A percentile compares a stretch with the other conserved stretches of the same genome.
Evolutionary conservation across 2,113 vertebrate species (phyloP).

Genomic region (Neomonachus schauinslandi): DNA sequence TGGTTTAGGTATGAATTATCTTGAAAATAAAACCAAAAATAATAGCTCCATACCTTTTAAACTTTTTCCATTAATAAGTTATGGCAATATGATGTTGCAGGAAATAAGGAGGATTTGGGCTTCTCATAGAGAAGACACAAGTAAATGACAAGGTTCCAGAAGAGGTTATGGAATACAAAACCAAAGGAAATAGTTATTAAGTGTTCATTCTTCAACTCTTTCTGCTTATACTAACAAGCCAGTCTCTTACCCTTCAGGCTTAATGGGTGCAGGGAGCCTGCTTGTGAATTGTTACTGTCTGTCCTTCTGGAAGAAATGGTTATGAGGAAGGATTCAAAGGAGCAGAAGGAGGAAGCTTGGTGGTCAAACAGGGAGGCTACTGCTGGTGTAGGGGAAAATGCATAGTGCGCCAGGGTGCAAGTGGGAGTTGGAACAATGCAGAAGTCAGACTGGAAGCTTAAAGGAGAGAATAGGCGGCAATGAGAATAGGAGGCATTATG

Average conservation of each 20-base stretch:
- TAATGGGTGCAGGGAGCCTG: neutral
- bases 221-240: conserved; percentile 68
- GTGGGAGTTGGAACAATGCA: conserved; percentile 61
- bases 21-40: conserved; percentile 39
- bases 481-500: conserved; percentile 62
- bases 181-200: conserved; percentile 15
- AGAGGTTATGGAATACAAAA: conserved; percentile 41
- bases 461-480: conserved; percentile 20
- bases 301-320: conserved; percentile 47
- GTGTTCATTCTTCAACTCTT: conserved; percentile 64
- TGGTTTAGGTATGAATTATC: conserved; percentile 61
- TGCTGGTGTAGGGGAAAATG: neutral
- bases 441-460: conserved; percentile 59
- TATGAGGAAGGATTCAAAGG: conserved; percentile 46
- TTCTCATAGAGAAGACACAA: neutral
- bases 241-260: conserved; percentile 28
- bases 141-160: conserved; percentile 38
- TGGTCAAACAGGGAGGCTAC: neutral
- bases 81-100: neutral
- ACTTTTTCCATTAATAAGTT: neutral
- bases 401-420: neutral
- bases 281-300: conserved; percentile 45
- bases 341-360: conserved; percentile 33
- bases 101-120: neutral
- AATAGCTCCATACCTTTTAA: neutral